A percentile compares a stretch with the other conserved stretches of the same genome.
Conservation (phyloP, 2,888 invertebrate species). For the Drosophila ustulata region DNA sequence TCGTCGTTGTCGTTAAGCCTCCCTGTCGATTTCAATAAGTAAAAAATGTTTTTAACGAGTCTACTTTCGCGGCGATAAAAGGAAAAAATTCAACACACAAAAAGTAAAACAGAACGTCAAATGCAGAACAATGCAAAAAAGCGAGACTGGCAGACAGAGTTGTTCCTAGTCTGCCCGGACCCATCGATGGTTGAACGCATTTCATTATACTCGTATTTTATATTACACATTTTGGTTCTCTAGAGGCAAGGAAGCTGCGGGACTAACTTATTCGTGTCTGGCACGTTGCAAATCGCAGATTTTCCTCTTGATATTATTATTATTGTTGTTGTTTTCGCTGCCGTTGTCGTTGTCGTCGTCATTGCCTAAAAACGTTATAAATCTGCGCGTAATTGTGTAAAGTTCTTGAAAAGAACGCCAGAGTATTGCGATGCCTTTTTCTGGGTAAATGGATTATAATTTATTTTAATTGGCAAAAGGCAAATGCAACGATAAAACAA, state of each 20-base stretch:
- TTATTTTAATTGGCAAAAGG: constrained; percentile 77
- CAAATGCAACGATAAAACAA: constrained; percentile 45
- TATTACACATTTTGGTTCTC: constrained; percentile 55
- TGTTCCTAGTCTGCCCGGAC: constrained; percentile 29
- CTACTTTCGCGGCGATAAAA: constrained; percentile 26
- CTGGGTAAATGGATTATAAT: constrained; percentile 73
- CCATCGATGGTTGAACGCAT: constrained; percentile 62
- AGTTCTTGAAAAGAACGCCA: constrained; percentile 40
- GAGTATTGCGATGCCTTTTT: constrained; percentile 32
- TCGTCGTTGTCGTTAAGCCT: constrained; percentile 19
- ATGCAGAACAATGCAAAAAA: constrained; percentile 28
- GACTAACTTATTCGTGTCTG: constrained; percentile 22
- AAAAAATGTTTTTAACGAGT: constrained; percentile 56
- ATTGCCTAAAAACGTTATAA: constrained; percentile 58
- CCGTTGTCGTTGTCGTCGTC: constrained; percentile 22
- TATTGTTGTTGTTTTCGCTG: constrained; percentile 8
- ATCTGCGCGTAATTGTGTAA: constrained; percentile 69
- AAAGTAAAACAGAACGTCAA: constrained; percentile 32
- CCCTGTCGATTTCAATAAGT: constrained; percentile 45
- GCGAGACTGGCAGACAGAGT: background rate
- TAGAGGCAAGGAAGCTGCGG: constrained; percentile 35
- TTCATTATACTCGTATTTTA: constrained; percentile 57
- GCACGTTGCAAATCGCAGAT: constrained; percentile 16
- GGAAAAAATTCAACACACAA: background rate
- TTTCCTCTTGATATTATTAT: constrained; percentile 4